phyloP scores from a whole-genome alignment of 2,113 vertebrate genomes.

The Serinus canaria region DNA sequence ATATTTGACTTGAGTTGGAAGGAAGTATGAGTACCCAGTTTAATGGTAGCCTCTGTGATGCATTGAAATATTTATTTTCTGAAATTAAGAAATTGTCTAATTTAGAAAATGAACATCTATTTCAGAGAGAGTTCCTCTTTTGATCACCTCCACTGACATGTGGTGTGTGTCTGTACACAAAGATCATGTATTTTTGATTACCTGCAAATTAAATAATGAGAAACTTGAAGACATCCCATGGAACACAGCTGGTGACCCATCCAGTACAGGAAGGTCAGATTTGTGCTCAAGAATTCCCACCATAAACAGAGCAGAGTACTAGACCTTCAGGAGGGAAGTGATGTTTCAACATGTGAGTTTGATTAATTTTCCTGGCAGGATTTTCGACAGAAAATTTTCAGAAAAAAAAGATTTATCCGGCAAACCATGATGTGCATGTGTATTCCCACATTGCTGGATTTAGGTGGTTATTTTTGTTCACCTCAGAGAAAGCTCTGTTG shows the following conservation, averaged over 20 bases:
- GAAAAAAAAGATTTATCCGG: accelerated
- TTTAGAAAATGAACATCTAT: neutral
- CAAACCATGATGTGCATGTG: neutral
- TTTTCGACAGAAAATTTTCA: neutral
- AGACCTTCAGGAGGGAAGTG: neutral
- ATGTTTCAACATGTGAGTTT: neutral
- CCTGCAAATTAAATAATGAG: neutral
- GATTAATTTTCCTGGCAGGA: neutral
- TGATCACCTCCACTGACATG: neutral
- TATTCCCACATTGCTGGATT: neutral
- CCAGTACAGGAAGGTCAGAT: neutral
- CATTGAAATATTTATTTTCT: neutral
- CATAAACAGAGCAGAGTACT: neutral
- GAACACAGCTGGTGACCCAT: neutral
- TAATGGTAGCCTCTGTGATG: neutral
- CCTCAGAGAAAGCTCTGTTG: neutral
- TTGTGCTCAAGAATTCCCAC: neutral
- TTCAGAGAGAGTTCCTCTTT: neutral
- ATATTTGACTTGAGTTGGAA: neutral
- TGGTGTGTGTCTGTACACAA: neutral
- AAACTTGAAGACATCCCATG: neutral
- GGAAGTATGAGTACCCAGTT: neutral
- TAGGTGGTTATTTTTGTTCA: neutral
- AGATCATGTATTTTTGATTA: neutral
- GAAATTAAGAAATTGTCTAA: neutral